These are phyloP conservation scores for Fragum fragum DNA, from an alignment of 2,888 invertebrate genomes.

Conservation along the genomic window DNA sequence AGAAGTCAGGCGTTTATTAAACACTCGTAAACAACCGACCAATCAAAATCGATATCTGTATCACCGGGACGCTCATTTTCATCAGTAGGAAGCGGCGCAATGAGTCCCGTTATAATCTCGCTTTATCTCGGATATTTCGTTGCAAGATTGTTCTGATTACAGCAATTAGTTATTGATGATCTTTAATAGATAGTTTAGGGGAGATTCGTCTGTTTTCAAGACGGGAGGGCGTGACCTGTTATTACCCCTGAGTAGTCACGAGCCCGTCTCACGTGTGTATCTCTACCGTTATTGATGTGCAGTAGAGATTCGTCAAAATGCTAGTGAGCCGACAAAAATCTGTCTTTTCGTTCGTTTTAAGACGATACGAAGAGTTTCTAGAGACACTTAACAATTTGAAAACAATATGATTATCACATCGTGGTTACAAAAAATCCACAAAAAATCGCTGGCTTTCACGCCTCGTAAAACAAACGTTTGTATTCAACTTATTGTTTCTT, in stretches of 20 bases:
- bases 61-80: not conserved
- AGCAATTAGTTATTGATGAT: slow-evolving; percentile 34
- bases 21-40: not conserved
- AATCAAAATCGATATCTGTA: slow-evolving; percentile 21
- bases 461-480: too few relatives aligned
- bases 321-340: not conserved
- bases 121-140: slow-evolving; percentile 28
- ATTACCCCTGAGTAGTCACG: slow-evolving; percentile 2
- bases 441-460: too few relatives aligned
- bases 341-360: too few relatives aligned
- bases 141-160: slow-evolving; percentile 31
- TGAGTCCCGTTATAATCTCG: slow-evolving; percentile 29
- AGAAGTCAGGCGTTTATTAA: not conserved
- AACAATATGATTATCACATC: too few relatives aligned
- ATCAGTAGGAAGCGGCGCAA: not conserved
- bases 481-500: too few relatives aligned
- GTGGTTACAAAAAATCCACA: too few relatives aligned
- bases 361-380: too few relatives aligned
- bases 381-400: too few relatives aligned
- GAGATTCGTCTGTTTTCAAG: slow-evolving; percentile 18
- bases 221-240: slow-evolving; percentile 29
- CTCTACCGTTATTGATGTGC: not conserved
- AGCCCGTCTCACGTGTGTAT: not conserved
- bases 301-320: not conserved
- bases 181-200: slow-evolving; percentile 32